A percentile compares a stretch with the other conserved stretches of the same genome.
These are phyloP conservation scores for Microtus pennsylvanicus DNA, from an alignment of 2,113 vertebrate genomes.

Conservation along the genomic window DNA sequence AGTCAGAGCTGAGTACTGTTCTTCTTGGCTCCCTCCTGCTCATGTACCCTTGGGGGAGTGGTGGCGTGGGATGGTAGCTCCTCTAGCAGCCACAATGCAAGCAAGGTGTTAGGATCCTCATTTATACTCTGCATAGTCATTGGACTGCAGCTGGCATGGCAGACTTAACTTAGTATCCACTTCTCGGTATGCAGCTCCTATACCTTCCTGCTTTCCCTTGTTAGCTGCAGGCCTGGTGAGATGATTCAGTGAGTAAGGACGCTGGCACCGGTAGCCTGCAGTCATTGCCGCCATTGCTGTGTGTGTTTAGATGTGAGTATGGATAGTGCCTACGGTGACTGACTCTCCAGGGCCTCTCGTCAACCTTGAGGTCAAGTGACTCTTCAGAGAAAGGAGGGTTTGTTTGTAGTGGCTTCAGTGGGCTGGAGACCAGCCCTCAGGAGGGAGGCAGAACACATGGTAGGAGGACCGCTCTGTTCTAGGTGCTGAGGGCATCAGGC, in stretches of 20 bases:
- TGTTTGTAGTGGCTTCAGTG: neutral
- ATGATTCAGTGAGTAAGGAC: neutral
- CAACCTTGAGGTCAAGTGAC: neutral
- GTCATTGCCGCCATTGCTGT: neutral
- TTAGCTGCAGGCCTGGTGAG: neutral
- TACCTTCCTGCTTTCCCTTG: neutral
- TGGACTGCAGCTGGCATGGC: neutral
- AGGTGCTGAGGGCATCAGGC: no score
- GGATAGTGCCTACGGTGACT: neutral
- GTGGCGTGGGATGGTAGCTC: neutral
- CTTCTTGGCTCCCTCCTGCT: neutral
- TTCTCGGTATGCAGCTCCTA: neutral
- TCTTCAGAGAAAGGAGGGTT: neutral
- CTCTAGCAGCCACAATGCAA: neutral
- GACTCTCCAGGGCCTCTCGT: neutral
- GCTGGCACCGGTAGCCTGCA: neutral
- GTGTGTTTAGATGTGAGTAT: neutral
- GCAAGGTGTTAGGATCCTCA: neutral
- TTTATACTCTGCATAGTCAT: neutral
- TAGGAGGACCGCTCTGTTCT: neutral
- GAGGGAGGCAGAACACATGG: no score
- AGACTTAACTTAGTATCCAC: neutral
- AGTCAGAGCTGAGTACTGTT: neutral
- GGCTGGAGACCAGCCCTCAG: rapidly evolving
- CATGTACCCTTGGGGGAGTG: neutral